Evolutionary conservation across 2,888 invertebrate genomes (phyloP).

Genomic region (Penaeus monodon): DNA sequence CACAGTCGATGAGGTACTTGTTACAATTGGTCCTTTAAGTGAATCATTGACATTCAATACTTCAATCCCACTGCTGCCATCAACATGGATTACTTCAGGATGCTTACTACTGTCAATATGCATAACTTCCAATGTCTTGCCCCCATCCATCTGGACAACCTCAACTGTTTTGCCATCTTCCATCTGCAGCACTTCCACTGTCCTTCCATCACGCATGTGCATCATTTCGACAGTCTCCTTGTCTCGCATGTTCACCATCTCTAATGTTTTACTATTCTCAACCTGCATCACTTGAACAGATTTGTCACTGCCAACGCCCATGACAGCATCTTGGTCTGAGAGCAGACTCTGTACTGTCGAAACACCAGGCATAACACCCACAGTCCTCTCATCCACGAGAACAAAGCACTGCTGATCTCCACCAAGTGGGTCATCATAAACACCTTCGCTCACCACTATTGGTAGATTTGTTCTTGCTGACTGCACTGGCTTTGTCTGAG

Average conservation of each 20-base stretch:
- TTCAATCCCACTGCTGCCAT: conserved; percentile 33
- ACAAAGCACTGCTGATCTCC: conserved; percentile 42
- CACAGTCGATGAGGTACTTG: neutral
- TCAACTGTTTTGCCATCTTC: conserved; percentile 46
- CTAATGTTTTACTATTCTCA: neutral
- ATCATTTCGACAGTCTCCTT: conserved; percentile 21
- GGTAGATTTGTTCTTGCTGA: conserved; percentile 9
- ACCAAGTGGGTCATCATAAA: conserved; percentile 13
- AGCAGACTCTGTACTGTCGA: too few species aligned
- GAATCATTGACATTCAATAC: neutral
- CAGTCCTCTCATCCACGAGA: conserved; percentile 32
- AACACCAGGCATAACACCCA: neutral
- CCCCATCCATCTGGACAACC: conserved; percentile 45
- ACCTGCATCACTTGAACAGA: neutral
- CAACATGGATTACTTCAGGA: conserved; percentile 44
- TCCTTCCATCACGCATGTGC: conserved; percentile 27
- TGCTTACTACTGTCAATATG: conserved; percentile 35
- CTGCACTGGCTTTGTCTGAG: conserved; percentile 1
- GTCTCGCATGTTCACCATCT: neutral
- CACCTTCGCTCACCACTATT: conserved; percentile 34
- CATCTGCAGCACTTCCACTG: conserved; percentile 4
- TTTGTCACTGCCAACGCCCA: neutral
- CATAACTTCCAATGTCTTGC: conserved; percentile 44
- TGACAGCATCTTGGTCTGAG: too few species aligned
- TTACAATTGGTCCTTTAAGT: conserved; percentile 2